Conservation (phyloP, 92 coral and sea anemone species). For the Umimayanthus chanpuru region DNA sequence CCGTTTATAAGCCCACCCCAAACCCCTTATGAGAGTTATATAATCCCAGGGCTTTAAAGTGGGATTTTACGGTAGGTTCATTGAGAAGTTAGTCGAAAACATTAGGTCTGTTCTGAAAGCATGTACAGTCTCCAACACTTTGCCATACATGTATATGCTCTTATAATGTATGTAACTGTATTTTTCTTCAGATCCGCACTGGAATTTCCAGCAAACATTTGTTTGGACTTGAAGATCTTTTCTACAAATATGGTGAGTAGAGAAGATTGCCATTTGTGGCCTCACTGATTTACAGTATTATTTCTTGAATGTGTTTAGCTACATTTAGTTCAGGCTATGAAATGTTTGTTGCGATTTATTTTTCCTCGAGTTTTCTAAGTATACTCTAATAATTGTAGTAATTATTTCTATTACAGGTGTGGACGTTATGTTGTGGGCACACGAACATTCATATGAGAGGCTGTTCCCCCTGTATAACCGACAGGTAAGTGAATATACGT, state of each 20-base stretch:
- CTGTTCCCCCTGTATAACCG: conserved; percentile 82
- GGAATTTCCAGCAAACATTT: conserved; percentile 66
- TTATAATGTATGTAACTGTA: neutral
- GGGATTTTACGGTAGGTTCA: too few species aligned
- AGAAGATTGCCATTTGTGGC: neutral
- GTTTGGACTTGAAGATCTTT: conserved; percentile 71
- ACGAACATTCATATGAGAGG: conserved; percentile 96
- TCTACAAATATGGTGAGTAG: conserved; percentile 81
- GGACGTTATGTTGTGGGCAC: conserved; percentile 82
- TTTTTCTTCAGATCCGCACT: conserved; percentile 61
- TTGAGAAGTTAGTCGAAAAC: too few species aligned
- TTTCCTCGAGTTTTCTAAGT: too few species aligned
- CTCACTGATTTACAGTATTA: neutral
- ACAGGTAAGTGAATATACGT: conserved; percentile 55
- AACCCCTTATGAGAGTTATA: too few species aligned
- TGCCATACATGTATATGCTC: neutral
- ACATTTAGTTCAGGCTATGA: neutral
- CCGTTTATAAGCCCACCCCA: too few species aligned
- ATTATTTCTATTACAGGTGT: conserved; percentile 64
- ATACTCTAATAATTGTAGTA: too few species aligned
- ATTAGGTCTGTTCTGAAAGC: too few species aligned
- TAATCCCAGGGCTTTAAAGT: too few species aligned
- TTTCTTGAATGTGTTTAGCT: neutral
- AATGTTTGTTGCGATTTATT: too few species aligned
- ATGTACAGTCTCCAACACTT: too few species aligned